A percentile compares a stretch with the other conserved stretches of the same genome.
Evolutionary conservation across 2,113 vertebrate species (phyloP).

Genomic region (Sigmodon hispidus): DNA sequence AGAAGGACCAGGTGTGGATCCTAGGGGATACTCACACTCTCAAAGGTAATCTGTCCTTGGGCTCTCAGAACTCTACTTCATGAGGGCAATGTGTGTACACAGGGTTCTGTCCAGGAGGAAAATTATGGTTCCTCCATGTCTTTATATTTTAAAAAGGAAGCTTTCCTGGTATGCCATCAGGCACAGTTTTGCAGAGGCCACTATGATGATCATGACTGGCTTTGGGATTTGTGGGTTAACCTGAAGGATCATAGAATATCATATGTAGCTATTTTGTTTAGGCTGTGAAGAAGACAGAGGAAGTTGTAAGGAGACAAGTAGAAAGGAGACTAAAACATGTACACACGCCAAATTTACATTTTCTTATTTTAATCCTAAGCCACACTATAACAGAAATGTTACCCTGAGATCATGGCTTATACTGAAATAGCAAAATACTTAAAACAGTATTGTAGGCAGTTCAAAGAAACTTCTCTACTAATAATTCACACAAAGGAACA

Average conservation of each 20-base stretch:
- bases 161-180: neutral
- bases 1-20: rapidly evolving
- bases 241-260: rapidly evolving
- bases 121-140: rapidly evolving
- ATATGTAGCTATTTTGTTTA: neutral
- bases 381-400: neutral
- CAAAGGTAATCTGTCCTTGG: rapidly evolving
- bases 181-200: neutral
- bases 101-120: rapidly evolving
- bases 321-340: neutral
- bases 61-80: rapidly evolving
- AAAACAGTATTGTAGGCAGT: conserved; percentile 18
- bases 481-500: conserved; percentile 7
- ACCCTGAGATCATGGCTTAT: neutral
- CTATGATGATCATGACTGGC: neutral
- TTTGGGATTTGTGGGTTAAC: neutral
- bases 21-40: rapidly evolving
- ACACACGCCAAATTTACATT: neutral
- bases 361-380: conserved; percentile 26
- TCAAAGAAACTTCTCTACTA: neutral
- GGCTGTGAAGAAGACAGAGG: neutral
- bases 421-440: neutral
- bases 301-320: neutral
- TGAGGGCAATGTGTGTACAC: rapidly evolving
- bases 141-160: neutral